Evolutionary conservation across 2,888 invertebrate species (phyloP), one percentile per base, ranked within the genome.

Genomic region (Thalpophila matura): DNA sequence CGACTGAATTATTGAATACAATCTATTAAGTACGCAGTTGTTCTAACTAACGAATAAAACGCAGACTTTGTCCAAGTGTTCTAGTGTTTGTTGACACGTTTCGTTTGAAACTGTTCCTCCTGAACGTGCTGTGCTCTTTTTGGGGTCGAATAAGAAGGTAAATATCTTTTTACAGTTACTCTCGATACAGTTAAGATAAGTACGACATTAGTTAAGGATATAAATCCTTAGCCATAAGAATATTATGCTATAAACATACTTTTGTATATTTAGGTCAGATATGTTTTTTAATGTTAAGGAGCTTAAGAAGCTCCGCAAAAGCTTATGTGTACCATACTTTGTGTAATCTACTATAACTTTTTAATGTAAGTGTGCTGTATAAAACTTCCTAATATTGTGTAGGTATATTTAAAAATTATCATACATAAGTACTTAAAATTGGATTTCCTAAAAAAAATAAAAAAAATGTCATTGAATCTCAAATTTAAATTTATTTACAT

Each of bases 81-180:
- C 65, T 77, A 82, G 89, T 91, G 92, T 84, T 85, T 86, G 81
- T 86, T 87, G 56, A 79, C 77, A 83, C 84, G 75, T 80, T 84
- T 40, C 74, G 75, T 84, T 83, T 75, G 40, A 73, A 79, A 74
- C 70, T 68, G 80, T 78, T 84, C 54, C 49, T 76, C 71, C 79
- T 74, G 80, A 75, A 80, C 74, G 79, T 74, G 74, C 69, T 67
- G 79, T 77, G 80, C 72, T 77, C 66, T 74, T 85, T 88, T 84
- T 87, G 82, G 81, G 86, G 86, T 87, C 86, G 78, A 79, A 83
- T 82, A 77, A 82, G 84, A 86, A 89, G 90, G 90, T 90, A 89
- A 86, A 85, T 86, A 84, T 85, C 22, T 84, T 82, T 84, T 81
- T 84, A 86, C 84, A 81, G 86, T 85, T 86, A 85, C 72, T 74